Conservation (phyloP, 2,888 invertebrate species). For the Trimorus sp. region DNA sequence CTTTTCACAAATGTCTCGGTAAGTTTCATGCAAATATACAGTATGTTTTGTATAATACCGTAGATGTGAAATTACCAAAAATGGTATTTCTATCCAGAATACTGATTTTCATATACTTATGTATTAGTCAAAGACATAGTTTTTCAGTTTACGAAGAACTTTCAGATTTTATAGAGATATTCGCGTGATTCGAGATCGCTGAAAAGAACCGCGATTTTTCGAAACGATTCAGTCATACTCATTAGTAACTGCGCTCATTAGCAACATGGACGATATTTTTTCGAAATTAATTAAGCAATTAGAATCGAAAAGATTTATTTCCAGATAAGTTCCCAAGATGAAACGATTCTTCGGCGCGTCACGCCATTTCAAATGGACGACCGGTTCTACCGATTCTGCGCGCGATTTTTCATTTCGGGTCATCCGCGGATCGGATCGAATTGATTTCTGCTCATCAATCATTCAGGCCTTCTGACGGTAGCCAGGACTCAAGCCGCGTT, state of each 20-base stretch:
- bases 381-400: constrained; percentile 57
- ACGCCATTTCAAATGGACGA: constrained; percentile 46
- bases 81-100: no score
- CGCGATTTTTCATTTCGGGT: constrained; percentile 34
- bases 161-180: no score
- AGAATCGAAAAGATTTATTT: constrained; percentile 52
- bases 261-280: constrained; percentile 23
- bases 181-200: no score
- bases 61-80: no score
- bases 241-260: constrained; percentile 4
- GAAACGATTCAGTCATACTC: neutral
- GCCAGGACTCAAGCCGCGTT: constrained; percentile 49
- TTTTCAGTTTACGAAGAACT: no score
- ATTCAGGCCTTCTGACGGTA: constrained; percentile 61
- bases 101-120: no score
- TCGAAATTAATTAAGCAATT: constrained; percentile 69
- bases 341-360: constrained; percentile 29
- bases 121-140: no score
- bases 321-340: constrained; percentile 12
- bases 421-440: constrained; percentile 61
- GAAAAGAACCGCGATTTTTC: constrained; percentile 4
- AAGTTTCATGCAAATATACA: no score
- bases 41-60: no score
- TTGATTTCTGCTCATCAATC: constrained; percentile 72
- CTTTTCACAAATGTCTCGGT: no score